Conservation (phyloP, 2,888 invertebrate species). For the Athetis lepigone region DNA sequence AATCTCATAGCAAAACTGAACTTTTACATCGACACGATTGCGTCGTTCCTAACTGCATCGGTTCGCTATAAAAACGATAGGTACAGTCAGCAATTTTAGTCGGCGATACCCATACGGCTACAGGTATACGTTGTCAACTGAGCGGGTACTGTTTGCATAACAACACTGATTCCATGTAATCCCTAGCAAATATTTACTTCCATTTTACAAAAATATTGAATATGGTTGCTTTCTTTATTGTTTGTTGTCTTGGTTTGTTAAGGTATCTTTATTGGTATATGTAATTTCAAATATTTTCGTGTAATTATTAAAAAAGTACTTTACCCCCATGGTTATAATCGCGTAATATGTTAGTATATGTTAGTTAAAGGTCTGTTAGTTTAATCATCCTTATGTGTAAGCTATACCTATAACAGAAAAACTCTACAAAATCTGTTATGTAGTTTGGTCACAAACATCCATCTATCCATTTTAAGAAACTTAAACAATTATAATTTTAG, state of each 20-base stretch:
- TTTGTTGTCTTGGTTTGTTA: conserved; percentile 23
- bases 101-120: conserved; percentile 22
- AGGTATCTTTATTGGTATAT: too few species aligned
- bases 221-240: conserved; percentile 52
- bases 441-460: too few species aligned
- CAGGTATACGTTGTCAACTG: conserved; percentile 53
- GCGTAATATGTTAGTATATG: too few species aligned
- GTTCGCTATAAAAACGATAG: conserved; percentile 52
- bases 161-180: conserved; percentile 71
- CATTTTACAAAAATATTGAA: conserved; percentile 67
- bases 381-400: too few species aligned
- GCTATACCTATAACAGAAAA: too few species aligned
- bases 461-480: too few species aligned
- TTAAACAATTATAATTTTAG: too few species aligned
- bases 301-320: background rate
- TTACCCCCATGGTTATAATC: too few species aligned
- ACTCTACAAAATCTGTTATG: too few species aligned
- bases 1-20: conserved; percentile 33
- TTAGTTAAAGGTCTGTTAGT: too few species aligned
- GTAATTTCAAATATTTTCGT: too few species aligned
- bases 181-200: conserved; percentile 77
- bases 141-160: conserved; percentile 64
- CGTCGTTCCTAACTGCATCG: conserved; percentile 43
- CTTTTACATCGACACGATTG: conserved; percentile 40
- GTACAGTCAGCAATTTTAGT: conserved; percentile 54